A percentile compares a stretch with the other conserved stretches of the same genome.
Evolutionary conservation across 1,140 invertebrate species (phyloP).

Genomic region (Lepidostoma basale): DNA sequence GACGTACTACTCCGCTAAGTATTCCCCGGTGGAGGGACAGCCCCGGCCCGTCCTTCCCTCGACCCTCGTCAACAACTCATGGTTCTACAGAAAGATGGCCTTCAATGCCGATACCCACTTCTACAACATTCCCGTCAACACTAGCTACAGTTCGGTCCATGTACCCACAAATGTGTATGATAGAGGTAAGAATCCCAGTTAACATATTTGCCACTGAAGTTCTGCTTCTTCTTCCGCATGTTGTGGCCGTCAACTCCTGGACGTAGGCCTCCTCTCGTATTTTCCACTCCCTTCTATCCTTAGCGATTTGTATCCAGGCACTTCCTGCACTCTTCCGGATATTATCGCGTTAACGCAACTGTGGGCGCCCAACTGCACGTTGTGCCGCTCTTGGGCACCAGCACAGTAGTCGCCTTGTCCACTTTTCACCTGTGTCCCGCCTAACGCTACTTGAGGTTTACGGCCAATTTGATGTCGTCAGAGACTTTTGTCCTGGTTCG

Average conservation of each 20-base stretch:
- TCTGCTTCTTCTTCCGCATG: not conserved
- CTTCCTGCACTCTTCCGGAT: too few species aligned
- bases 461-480: too few species aligned
- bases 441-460: too few species aligned
- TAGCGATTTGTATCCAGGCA: too few species aligned
- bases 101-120: constrained; percentile 81
- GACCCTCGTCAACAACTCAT: constrained; percentile 51
- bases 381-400: too few species aligned
- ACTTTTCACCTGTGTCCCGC: too few species aligned
- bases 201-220: not conserved
- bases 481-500: too few species aligned
- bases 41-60: constrained; percentile 44
- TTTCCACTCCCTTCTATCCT: too few species aligned
- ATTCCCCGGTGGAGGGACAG: constrained; percentile 60
- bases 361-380: too few species aligned
- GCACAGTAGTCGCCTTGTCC: not conserved
- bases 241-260: not conserved
- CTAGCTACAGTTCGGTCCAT: constrained; percentile 84
- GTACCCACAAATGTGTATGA: constrained; percentile 94
- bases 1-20: constrained; percentile 75
- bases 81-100: constrained; percentile 62
- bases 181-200: constrained; percentile 62
- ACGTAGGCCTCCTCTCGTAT: too few species aligned
- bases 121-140: constrained; percentile 84
- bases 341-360: too few species aligned